Base-by-base conservation (phyloP, 2,797 vertebrate species). In the Chrosomus eos region DNA sequence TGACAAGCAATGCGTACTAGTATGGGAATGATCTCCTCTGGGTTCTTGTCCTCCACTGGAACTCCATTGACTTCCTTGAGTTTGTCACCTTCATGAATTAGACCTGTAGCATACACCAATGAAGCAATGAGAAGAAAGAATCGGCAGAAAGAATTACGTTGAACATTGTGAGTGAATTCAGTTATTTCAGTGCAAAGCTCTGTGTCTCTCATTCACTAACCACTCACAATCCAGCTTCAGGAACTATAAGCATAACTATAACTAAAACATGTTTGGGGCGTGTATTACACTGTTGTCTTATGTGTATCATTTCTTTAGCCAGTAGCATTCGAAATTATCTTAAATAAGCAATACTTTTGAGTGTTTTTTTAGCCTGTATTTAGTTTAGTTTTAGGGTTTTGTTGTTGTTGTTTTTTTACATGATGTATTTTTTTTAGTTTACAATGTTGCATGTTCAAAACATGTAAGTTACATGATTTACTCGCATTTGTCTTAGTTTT, bases 51-150 rank as follows among this genome's bases (percentile, higher is more conserved):
- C 88, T 97, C 95, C 83, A 98, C 91, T 0, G 95, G 95, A 90
- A 99, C 94, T 33, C 97, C 97, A 79, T 99, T 99, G 71, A 99
- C 96, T 92, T 99, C 98, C 71, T 94, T 96, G 81, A 99, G 95
- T 90, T 98, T 96, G 85, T 99, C 97, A 36, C 97, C 97, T 91
- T 97, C 95, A 1, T 96, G 97, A 93, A 99, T 98, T 87, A 99
- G 95, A 88, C 97, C 98, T 99, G 90, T 16, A 87, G 84, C 18
- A 67, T 75, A 71, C 16, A 75, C 14, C 71, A 80, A 23, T 45
- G 11, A 60, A 51, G 8, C n/a, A n/a, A 62, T 33, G 19, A 53
- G 38, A 81, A 81, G 19, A 62, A 73, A 5, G 23, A 43, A 23
- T 23, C 4, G 10, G 13, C 36, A 23, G 18, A 82, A 60, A 33